phyloP scores from a whole-genome alignment of 1,140 invertebrate species.

The Orchestia grillus region DNA sequence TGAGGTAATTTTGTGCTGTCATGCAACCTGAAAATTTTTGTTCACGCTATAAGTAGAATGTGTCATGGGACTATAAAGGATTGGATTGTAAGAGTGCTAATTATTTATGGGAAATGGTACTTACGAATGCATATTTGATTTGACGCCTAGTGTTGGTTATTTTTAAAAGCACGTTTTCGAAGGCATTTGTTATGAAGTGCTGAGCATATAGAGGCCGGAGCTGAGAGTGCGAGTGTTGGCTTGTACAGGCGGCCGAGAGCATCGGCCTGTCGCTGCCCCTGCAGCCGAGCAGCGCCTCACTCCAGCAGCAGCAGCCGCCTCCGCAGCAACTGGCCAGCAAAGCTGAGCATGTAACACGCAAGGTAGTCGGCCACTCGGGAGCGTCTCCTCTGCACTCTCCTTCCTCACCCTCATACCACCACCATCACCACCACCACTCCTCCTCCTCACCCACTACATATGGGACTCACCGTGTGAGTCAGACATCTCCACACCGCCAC shows the following conservation, averaged over 20 bases:
- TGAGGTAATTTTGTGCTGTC: too few relatives aligned
- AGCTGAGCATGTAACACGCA: constrained; percentile 30
- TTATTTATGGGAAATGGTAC: too few relatives aligned
- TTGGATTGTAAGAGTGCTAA: too few relatives aligned
- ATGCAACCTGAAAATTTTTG: too few relatives aligned
- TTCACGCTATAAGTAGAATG: too few relatives aligned
- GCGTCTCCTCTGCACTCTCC: constrained; percentile 51
- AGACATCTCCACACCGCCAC: neutral
- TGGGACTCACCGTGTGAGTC: constrained; percentile 30
- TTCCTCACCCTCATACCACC: constrained; percentile 49
- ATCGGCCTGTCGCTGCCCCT: constrained; percentile 12
- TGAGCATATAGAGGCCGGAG: neutral
- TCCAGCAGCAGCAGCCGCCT: neutral
- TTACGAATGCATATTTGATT: neutral
- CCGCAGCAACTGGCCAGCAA: neutral
- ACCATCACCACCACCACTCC: constrained; percentile 33
- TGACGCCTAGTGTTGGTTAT: neutral
- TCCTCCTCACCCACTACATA: constrained; percentile 12
- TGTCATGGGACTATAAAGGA: too few relatives aligned
- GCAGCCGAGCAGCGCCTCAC: neutral
- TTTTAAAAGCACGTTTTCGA: neutral
- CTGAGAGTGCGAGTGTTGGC: neutral
- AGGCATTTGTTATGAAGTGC: neutral
- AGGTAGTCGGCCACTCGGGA: constrained; percentile 37
- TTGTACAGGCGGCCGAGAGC: constrained; percentile 18